Base-by-base conservation (phyloP, 2,113 vertebrate species). In the Pseudolaguvia tuberculata region DNA sequence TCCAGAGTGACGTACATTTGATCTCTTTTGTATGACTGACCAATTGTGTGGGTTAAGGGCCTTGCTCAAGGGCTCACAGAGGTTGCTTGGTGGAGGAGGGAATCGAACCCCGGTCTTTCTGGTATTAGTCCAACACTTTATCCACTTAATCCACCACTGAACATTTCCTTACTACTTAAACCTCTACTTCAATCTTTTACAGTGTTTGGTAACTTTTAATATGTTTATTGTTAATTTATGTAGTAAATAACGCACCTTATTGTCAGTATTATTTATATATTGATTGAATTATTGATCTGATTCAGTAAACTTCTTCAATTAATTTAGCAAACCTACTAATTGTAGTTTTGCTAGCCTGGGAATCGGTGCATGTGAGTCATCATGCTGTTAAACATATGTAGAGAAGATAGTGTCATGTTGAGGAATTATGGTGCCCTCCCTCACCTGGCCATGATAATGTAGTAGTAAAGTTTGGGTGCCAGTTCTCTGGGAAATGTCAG, bases 401-500 rank as follows among this genome's bases (percentile, higher is more conserved):
- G 31, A 3, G 31, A 35, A 71, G 73, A 77, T 77, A 72, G 73
- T 72, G 81, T 82, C 78, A 80, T 20, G 48, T 56, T 82, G 75
- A 82, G 31, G 21, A 77, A 75, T 78, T 47, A 75, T 47, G 27
- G 53, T 47, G 75, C 56, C 67, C 67, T 78, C 27, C 53, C 50
- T 77, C 55, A 75, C 71, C 68, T 75, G 74, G 45, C 67, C 65
- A 21, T 55, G 65, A 65, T 35, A 29, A 25, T 25, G 27, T 51
- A 39, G 72, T 56, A 20, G 18, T 55, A 25, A 59, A 25, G 61
- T 29, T 51, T 39, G 42, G 13, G 31, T 21, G 35, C 42, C 47
- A 17, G 11, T 62, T 71, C 71, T 69, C 70, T 75, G 80, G 79
- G 81, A 83, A 81, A 70, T 75, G 76, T 83, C 80, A 71, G 62